Evolutionary conservation across 2,113 vertebrate species (phyloP).

Genomic region (Rhinolophus ferrumequinum): DNA sequence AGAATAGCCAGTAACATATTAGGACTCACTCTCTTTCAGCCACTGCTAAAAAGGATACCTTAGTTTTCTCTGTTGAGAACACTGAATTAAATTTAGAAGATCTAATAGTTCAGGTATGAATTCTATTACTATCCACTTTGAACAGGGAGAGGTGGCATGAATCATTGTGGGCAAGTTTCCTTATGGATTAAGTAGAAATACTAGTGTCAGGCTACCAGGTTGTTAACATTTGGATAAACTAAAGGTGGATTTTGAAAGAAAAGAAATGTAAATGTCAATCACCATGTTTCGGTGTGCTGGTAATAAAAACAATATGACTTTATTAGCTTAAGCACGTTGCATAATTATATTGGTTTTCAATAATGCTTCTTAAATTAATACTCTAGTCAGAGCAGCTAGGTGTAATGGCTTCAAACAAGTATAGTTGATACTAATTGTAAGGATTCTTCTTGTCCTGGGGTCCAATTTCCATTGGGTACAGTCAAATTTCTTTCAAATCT

Average conservation of each 20-base stretch:
- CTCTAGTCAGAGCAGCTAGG: not conserved
- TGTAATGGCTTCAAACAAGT: not conserved
- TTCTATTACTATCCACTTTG: not conserved
- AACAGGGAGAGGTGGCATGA: not conserved
- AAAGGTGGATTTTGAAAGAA: not conserved
- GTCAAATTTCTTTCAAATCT: conserved; percentile 4
- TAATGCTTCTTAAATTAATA: not conserved
- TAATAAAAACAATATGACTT: not conserved
- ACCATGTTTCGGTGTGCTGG: not conserved
- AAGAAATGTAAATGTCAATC: conserved; percentile 11
- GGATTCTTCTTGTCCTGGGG: not conserved
- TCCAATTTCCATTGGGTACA: not conserved
- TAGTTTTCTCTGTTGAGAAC: not conserved
- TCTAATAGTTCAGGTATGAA: not conserved
- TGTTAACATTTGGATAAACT: not conserved
- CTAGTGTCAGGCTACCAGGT: not conserved
- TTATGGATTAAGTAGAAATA: not conserved
- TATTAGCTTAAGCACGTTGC: not conserved
- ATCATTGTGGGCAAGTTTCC: not conserved
- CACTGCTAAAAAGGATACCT: not conserved
- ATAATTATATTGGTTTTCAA: conserved; percentile 10
- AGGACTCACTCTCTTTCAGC: not conserved
- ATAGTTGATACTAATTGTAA: not conserved
- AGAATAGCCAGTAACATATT: not conserved
- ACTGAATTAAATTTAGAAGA: not conserved